phyloP scores from a whole-genome alignment of 2,797 vertebrate species.

The Xiphophorus birchmanni region DNA sequence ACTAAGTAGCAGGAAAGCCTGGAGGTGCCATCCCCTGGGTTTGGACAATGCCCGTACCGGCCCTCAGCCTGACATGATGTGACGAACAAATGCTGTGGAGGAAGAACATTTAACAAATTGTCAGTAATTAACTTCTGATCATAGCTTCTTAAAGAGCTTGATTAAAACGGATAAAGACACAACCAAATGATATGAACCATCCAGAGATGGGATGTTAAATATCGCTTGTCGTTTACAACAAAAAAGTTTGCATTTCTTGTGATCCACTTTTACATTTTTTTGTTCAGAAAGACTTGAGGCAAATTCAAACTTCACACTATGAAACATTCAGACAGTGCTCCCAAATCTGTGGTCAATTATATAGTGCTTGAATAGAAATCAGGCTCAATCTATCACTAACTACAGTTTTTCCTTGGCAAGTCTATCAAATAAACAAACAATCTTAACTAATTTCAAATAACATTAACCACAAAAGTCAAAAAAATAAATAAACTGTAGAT shows the following conservation, averaged over 20 bases:
- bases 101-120: conserved; percentile 82
- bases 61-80: conserved; percentile 94
- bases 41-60: conserved; percentile 80
- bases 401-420: not conserved
- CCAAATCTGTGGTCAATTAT: not conserved
- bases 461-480: not conserved
- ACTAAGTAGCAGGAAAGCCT: conserved; percentile 69
- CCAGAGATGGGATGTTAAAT: not conserved
- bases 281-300: not conserved
- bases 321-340: not conserved
- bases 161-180: conserved; percentile 11
- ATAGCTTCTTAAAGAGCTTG: not conserved
- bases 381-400: not conserved
- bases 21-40: conserved; percentile 62
- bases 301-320: not conserved
- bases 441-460: not conserved
- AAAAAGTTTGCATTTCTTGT: not conserved
- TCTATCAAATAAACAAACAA: not conserved
- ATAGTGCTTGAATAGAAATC: not conserved
- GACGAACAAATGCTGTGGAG: conserved; percentile 92
- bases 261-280: not conserved
- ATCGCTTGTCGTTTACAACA: not conserved
- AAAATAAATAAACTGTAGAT: not conserved
- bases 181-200: not conserved
- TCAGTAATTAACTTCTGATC: conserved; percentile 45